Evolutionary conservation across 2,888 invertebrate genomes (phyloP), one percentile per base, ranked within the genome.

Genomic region (Timema cristinae): DNA sequence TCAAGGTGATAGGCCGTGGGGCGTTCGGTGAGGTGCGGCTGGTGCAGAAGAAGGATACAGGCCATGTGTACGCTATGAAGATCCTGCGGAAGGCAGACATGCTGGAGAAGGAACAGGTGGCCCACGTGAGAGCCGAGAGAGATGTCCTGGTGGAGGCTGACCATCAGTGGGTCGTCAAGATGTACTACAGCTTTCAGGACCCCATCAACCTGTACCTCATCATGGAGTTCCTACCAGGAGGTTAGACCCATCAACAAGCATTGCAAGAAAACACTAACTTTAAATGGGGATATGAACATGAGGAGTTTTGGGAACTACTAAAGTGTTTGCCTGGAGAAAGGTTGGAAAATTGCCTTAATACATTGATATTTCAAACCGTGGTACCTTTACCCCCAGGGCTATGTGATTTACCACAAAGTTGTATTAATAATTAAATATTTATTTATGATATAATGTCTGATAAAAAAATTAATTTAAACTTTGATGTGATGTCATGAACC

Each of bases 61-160:
- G 99, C 6, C 98, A 99, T 84, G 96, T 99, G 69, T 99, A 98
- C 83, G 99, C 99, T 56, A 99, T 99, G 99, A 99, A 99, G 85
- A 99, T 99, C 81, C 89, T 99, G 72, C 89, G 98, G 76, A 99
- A 99, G 83, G 94, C 95, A 6, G 98, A 99, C 82, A 99, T 99
- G 99, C 85, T 99, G 72, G 98, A 98, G 82, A 99, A 99, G 82
- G 99, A 99, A 85, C 98, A 99, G 86, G 91, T 93, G 76, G 98
- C 98, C 9, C 98, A 98, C 82, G 98, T 98, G 15, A 87, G 99
- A 76, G 99, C 99, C 2, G 99, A 99, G 83, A 88, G 99, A 74
- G 99, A 99, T 84, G 94, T 99, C 75, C 86, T 99, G 70, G 98
- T 98, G 32, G 98, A 99, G 83, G 99, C 99, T 0, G 99, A 99